Evolutionary conservation across 2,888 invertebrate species (phyloP).

Genomic region (Campaea margaritaria): DNA sequence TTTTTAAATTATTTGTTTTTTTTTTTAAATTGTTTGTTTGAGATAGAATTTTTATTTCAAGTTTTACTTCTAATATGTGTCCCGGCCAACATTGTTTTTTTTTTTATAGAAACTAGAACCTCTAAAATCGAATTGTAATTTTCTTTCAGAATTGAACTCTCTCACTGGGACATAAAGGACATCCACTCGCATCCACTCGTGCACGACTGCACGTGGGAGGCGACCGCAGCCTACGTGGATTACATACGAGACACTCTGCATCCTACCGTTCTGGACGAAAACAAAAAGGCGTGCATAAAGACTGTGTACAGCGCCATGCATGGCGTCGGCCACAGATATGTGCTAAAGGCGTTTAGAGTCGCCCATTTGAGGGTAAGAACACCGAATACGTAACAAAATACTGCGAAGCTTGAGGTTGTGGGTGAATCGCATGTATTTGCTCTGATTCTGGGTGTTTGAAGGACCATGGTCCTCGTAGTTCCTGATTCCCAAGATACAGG

Average conservation of each 20-base stretch:
- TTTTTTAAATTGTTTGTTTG: too few relatives aligned
- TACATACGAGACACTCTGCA: slow-evolving; percentile 84
- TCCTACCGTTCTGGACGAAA: slow-evolving; percentile 81
- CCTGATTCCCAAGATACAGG: too few relatives aligned
- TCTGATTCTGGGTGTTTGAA: too few relatives aligned
- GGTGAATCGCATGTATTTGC: too few relatives aligned
- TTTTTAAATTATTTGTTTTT: too few relatives aligned
- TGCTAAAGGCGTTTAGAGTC: slow-evolving; percentile 89
- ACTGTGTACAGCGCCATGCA: slow-evolving; percentile 99
- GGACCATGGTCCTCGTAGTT: too few relatives aligned
- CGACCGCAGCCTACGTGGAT: slow-evolving; percentile 88
- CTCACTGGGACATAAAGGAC: slow-evolving; percentile 90
- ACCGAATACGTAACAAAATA: neutral
- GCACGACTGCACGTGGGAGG: slow-evolving; percentile 89
- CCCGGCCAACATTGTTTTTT: too few relatives aligned
- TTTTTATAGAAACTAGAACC: too few relatives aligned
- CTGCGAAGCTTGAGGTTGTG: too few relatives aligned
- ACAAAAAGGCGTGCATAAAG: slow-evolving; percentile 85
- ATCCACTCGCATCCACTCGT: slow-evolving; percentile 84
- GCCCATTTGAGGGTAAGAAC: slow-evolving; percentile 86
- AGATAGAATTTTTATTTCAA: too few relatives aligned
- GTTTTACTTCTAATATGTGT: too few relatives aligned
- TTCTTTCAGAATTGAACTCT: slow-evolving; percentile 86
- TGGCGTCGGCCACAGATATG: slow-evolving; percentile 95
- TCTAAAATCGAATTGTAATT: neutral